Conservation (phyloP, 2,888 invertebrate genomes). For the Platycnemis pennipes region DNA sequence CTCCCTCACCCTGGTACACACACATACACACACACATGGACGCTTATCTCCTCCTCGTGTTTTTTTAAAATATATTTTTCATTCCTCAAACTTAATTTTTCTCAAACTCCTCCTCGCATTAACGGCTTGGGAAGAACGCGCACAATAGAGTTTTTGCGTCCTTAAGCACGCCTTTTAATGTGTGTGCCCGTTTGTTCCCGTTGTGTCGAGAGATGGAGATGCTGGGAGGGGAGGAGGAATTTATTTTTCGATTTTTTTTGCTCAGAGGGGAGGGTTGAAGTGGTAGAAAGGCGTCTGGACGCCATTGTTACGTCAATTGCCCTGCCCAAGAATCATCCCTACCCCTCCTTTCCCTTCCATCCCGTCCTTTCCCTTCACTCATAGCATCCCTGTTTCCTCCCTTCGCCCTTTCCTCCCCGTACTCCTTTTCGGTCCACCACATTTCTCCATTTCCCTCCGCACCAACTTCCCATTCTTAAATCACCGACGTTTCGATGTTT, state of each 20-base stretch:
- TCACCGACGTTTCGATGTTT: neutral
- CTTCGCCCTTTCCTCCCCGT: neutral
- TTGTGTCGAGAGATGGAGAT: neutral
- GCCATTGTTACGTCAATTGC: neutral
- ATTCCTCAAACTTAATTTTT: neutral
- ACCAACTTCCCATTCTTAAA: neutral
- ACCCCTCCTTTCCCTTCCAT: neutral
- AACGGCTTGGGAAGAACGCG: neutral
- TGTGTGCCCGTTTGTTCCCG: neutral
- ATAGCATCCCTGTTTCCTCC: neutral
- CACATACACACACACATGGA: neutral
- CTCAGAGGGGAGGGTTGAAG: neutral
- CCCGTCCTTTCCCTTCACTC: neutral
- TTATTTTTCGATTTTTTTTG: neutral
- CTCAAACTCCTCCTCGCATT: neutral
- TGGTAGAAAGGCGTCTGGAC: neutral
- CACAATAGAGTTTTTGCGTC: neutral
- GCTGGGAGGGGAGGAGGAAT: neutral
- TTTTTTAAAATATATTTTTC: neutral
- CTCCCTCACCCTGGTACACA: neutral
- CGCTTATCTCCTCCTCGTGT: neutral
- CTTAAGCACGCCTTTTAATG: neutral
- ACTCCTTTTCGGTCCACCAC: neutral
- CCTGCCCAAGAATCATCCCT: neutral
- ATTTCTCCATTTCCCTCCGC: neutral